Percentiles rank a stretch among this genome's conserved stretches.
phyloP scores from a whole-genome alignment of 2,113 vertebrate species.

The Centropus bengalensis region DNA sequence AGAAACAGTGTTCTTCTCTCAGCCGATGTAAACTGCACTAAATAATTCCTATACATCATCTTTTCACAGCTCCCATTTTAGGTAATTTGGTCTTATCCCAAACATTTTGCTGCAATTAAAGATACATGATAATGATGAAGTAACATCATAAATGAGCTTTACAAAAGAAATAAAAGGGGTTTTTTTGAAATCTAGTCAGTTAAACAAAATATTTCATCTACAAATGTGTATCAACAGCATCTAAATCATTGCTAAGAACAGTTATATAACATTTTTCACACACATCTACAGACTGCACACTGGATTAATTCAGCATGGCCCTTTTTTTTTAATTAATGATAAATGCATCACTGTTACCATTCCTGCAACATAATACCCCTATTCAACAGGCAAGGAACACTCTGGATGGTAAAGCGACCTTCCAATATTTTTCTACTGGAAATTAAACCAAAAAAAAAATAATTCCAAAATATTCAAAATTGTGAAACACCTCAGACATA shows the following conservation, averaged over 20 bases:
- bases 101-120: background rate
- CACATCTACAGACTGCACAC: background rate
- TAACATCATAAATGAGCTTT: background rate
- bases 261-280: background rate
- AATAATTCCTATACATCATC: background rate
- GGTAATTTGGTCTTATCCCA: background rate
- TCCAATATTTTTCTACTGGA: background rate
- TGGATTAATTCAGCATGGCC: background rate
- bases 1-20: background rate
- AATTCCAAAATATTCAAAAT: background rate
- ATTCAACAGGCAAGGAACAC: background rate
- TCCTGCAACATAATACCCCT: background rate
- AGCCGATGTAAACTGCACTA: background rate
- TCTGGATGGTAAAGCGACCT: background rate
- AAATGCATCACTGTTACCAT: background rate
- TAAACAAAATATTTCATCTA: background rate
- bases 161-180: background rate
- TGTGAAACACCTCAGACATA: background rate
- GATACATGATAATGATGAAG: background rate
- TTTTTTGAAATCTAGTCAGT: background rate
- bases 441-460: background rate
- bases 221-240: background rate
- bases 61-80: background rate
- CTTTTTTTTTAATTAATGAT: background rate
- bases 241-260: background rate